Percentiles rank a stretch among this genome's conserved stretches.
Evolutionary conservation across 1,140 invertebrate species (phyloP).

Genomic region (Archegozetes longisetosus): DNA sequence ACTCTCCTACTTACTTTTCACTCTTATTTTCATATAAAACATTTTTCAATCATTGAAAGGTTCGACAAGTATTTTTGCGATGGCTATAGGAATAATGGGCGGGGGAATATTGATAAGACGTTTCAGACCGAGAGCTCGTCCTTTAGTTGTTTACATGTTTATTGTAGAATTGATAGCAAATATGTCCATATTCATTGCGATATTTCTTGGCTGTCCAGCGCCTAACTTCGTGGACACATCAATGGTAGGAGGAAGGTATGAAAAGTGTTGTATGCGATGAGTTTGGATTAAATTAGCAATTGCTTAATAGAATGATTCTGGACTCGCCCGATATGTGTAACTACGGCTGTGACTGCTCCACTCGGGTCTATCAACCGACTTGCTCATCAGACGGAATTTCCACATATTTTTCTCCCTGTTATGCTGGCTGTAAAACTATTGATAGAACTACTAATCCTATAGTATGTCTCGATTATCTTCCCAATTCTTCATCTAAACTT

Average conservation of each 20-base stretch:
- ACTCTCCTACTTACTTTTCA: not conserved
- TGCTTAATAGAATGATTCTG: not conserved
- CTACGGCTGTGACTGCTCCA: constrained; percentile 21
- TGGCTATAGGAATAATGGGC: constrained; percentile 20
- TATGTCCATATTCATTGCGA: constrained; percentile 44
- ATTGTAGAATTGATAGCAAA: constrained; percentile 46
- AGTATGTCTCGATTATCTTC: not conserved
- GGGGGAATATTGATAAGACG: constrained; percentile 19
- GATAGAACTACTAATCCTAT: not conserved
- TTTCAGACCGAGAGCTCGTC: constrained; percentile 37
- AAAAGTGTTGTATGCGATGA: too few relatives aligned
- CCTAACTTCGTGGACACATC: constrained; percentile 33
- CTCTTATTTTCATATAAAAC: not conserved
- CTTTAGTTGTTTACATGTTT: constrained; percentile 53
- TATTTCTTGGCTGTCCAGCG: constrained; percentile 47
- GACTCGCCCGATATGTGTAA: constrained; percentile 20
- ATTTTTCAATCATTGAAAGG: constrained; percentile 15
- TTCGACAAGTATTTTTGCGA: constrained; percentile 6
- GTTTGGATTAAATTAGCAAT: not conserved
- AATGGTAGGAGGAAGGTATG: not conserved
- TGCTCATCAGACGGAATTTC: constrained; percentile 55
- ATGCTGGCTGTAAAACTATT: constrained; percentile 50
- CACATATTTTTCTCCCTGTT: constrained; percentile 64
- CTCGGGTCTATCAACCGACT: constrained; percentile 38
- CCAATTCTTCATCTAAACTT: not conserved